Percentiles rank a stretch among this genome's conserved stretches.
Conservation (phyloP, 2,888 invertebrate genomes). For the Thecophora atra region DNA sequence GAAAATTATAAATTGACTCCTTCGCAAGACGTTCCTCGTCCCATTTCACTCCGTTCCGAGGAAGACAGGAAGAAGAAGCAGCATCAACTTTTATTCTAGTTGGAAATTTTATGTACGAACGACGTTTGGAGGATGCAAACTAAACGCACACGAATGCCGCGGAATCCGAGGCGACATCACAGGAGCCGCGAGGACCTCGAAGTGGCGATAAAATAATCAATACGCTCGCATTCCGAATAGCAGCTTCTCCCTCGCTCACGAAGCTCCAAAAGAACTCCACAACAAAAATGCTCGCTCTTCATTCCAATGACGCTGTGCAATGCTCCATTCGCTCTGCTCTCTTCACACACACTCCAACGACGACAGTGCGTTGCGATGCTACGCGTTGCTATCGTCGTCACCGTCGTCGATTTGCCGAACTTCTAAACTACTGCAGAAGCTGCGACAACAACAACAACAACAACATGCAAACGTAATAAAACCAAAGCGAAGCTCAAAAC, state of each 20-base stretch:
- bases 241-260: background rate
- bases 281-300: slow-evolving; percentile 11
- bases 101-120: slow-evolving; percentile 9
- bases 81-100: slow-evolving; percentile 27
- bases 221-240: slow-evolving; percentile 11
- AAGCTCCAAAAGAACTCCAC: slow-evolving; percentile 12
- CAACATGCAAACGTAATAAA: background rate
- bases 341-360: background rate
- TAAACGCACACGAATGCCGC: background rate
- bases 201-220: slow-evolving; percentile 26
- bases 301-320: background rate
- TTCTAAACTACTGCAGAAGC: slow-evolving; percentile 6
- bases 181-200: slow-evolving; percentile 9
- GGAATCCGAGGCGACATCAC: background rate
- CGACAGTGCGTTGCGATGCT: background rate
- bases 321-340: too few species aligned
- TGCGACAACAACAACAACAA: background rate
- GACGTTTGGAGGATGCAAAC: too few species aligned
- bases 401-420: background rate
- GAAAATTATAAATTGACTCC: slow-evolving; percentile 18
- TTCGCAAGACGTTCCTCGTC: background rate
- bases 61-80: background rate
- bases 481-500: slow-evolving; percentile 22
- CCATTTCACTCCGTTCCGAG: background rate
- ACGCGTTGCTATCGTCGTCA: background rate